A percentile compares a stretch with the other conserved stretches of the same genome.
Conservation (phyloP, 2,797 vertebrate genomes). For the Enteromius trimaculatus region DNA sequence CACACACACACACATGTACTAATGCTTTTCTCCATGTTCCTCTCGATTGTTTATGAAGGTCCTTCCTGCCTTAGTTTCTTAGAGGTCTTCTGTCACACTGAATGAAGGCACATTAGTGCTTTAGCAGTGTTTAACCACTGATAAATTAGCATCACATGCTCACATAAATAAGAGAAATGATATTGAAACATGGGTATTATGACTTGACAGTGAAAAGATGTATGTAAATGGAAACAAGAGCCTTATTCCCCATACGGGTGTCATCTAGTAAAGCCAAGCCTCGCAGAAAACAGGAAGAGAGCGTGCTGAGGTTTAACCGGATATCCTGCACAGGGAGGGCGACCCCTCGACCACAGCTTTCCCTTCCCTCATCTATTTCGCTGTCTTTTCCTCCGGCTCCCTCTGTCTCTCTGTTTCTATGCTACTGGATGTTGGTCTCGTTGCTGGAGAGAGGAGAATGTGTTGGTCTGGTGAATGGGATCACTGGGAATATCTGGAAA, state of each 20-base stretch:
- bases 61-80: conserved; percentile 26
- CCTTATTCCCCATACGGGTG: conserved; percentile 19
- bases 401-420: background rate
- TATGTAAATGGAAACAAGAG: background rate
- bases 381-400: conserved; percentile 3
- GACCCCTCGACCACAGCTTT: conserved; percentile 58
- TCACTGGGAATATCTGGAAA: conserved; percentile 61
- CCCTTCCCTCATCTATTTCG: conserved; percentile 54
- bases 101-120: background rate
- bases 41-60: background rate
- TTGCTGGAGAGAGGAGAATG: conserved; percentile 60
- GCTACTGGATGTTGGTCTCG: conserved; percentile 50
- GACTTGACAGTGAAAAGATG: background rate
- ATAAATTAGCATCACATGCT: background rate
- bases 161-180: background rate
- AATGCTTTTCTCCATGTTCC: conserved; percentile 54
- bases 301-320: conserved; percentile 79
- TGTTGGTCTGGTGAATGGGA: conserved; percentile 64
- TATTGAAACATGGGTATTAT: background rate
- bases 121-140: background rate
- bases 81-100: background rate
- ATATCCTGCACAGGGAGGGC: conserved; percentile 79
- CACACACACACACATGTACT: background rate
- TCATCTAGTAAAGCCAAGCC: conserved; percentile 55
- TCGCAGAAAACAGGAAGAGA: conserved; percentile 85